phyloP scores from a whole-genome alignment of 2,888 invertebrate species.

The Callosobruchus maculatus region DNA sequence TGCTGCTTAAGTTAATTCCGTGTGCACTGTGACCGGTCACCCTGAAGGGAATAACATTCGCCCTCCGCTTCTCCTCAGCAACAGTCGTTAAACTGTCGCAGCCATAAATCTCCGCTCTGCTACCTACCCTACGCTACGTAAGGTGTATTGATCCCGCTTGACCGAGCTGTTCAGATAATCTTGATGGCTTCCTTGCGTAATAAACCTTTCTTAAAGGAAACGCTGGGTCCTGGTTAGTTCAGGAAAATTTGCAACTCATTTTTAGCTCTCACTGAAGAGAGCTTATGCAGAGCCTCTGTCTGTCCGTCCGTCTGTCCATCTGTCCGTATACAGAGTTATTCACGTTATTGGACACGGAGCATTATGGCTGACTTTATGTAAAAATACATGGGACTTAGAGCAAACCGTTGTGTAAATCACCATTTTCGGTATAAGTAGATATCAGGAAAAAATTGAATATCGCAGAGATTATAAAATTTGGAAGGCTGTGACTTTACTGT shows the following conservation, averaged over 20 bases:
- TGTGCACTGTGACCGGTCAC: neutral
- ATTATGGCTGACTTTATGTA: no score
- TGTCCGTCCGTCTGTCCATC: no score
- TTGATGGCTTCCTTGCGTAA: constrained; percentile 10
- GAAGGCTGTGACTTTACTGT: no score
- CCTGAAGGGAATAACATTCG: constrained; percentile 21
- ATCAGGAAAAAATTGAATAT: no score
- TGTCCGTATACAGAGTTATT: no score
- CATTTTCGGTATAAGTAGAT: no score
- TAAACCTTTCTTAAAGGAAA: constrained; percentile 2
- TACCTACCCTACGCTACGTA: constrained; percentile 9
- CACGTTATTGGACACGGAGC: no score
- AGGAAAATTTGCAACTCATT: neutral
- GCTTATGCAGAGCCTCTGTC: no score
- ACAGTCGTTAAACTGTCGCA: constrained; percentile 17
- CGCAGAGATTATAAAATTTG: no score
- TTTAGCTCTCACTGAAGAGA: no score
- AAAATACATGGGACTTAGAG: no score
- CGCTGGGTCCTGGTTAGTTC: neutral
- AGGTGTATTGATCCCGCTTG: constrained; percentile 15
- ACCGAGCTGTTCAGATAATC: constrained; percentile 15
- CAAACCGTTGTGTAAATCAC: no score
- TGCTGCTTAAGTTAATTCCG: neutral
- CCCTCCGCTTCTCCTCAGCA: constrained; percentile 18
- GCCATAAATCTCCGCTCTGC: constrained; percentile 15